Conservation (phyloP, 2,888 invertebrate genomes). For the Athalia cordata region DNA sequence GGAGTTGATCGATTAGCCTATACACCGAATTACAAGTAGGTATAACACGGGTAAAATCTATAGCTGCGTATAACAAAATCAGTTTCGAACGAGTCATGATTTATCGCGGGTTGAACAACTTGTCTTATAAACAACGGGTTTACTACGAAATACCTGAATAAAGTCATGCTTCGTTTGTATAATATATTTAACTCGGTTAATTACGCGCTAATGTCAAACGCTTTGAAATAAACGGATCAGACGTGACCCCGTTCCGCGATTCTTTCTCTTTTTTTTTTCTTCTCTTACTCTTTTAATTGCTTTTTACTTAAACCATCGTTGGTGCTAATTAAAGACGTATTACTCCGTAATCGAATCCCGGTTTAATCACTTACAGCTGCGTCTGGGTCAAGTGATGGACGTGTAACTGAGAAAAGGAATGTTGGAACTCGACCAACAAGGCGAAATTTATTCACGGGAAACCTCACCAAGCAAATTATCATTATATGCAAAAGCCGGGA, state of each 20-base stretch:
- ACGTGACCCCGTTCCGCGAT: slow-evolving; percentile 37
- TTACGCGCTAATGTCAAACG: slow-evolving; percentile 33
- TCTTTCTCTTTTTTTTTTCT: neutral
- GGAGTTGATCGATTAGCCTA: slow-evolving; percentile 18
- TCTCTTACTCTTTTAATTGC: no score
- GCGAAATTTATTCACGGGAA: slow-evolving; percentile 36
- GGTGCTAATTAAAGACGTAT: slow-evolving; percentile 43
- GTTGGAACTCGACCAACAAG: slow-evolving; percentile 23
- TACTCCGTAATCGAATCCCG: slow-evolving; percentile 30
- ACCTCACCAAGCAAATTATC: neutral
- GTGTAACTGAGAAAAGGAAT: slow-evolving; percentile 36
- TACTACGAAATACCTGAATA: no score
- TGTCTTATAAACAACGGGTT: no score
- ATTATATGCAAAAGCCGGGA: neutral
- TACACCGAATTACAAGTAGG: neutral
- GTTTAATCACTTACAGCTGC: neutral
- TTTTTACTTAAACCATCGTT: slow-evolving; percentile 24
- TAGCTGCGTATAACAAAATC: neutral
- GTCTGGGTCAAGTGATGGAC: slow-evolving; percentile 27
- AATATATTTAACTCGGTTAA: slow-evolving; percentile 17
- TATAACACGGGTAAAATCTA: neutral
- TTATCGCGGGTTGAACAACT: no score
- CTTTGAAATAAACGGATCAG: slow-evolving; percentile 24
- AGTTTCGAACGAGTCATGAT: no score
- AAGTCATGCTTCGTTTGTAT: neutral